A percentile compares a stretch with the other conserved stretches of the same genome.
Evolutionary conservation across 1,140 invertebrate species (phyloP).

Genomic region (Thaumatotibia leucotreta): DNA sequence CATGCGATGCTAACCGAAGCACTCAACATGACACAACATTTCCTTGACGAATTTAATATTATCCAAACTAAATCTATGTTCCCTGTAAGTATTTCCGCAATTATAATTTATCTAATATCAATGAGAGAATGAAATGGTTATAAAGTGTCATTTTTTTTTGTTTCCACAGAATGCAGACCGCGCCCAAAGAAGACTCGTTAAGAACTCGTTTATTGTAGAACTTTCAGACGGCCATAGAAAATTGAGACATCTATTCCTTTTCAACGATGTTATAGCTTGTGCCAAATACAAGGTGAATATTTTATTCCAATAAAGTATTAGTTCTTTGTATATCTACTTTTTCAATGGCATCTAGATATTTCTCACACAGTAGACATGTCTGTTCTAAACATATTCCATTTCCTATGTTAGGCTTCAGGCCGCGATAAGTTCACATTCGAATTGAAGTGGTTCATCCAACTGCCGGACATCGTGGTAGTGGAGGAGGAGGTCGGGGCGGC

Average conservation of each 20-base stretch:
- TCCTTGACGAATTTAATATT: conserved; percentile 94
- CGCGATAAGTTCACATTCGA: conserved; percentile 94
- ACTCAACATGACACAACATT: conserved; percentile 91
- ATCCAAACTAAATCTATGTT: conserved; percentile 91
- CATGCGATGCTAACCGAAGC: conserved; percentile 89
- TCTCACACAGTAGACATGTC: no score
- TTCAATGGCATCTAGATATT: no score
- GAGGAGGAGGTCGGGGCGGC: conserved; percentile 81
- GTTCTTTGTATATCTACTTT: no score
- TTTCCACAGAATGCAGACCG: conserved; percentile 83
- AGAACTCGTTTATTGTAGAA: conserved; percentile 97
- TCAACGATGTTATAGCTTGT: conserved; percentile 96
- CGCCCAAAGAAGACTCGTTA: conserved; percentile 90
- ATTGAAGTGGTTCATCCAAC: conserved; percentile 93
- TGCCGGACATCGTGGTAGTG: conserved; percentile 85
- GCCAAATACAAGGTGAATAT: conserved; percentile 91
- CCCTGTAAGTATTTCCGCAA: conserved; percentile 78
- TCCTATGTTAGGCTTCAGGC: conserved; percentile 79
- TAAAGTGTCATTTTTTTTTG: neutral
- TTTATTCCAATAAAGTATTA: no score
- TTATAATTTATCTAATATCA: neutral
- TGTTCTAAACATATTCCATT: neutral
- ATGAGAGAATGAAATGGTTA: neutral
- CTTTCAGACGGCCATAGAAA: conserved; percentile 91
- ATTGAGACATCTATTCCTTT: conserved; percentile 94